phyloP scores from a whole-genome alignment of 2,888 invertebrate species.

The Leptarthrus brevirostris region DNA sequence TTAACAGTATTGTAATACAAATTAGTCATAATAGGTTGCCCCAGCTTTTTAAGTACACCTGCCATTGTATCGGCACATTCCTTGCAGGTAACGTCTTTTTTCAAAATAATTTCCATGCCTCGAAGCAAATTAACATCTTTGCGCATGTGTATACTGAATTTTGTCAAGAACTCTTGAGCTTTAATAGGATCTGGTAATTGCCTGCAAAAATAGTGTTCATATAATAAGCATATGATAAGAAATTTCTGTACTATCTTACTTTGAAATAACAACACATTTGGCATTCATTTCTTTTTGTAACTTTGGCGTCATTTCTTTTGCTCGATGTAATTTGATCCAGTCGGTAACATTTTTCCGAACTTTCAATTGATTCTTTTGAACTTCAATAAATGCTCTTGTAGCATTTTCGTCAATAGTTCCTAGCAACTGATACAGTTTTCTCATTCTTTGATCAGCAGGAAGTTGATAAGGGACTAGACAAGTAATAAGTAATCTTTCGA shows the following conservation, averaged over 20 bases:
- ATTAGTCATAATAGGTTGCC: conserved; percentile 94
- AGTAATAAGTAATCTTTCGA: conserved; percentile 92
- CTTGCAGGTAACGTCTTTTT: conserved; percentile 91
- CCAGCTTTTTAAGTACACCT: conserved; percentile 87
- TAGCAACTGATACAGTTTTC: conserved; percentile 88
- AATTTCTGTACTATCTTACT: conserved; percentile 59
- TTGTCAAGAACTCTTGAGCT: conserved; percentile 86
- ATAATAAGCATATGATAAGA: background rate
- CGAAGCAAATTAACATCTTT: conserved; percentile 77
- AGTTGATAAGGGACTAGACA: conserved; percentile 94
- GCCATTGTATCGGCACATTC: conserved; percentile 93
- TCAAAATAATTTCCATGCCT: conserved; percentile 88
- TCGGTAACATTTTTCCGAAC: conserved; percentile 87
- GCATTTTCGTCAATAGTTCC: conserved; percentile 96
- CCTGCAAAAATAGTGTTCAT: conserved; percentile 67
- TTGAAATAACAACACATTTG: conserved; percentile 69
- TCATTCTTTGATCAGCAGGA: conserved; percentile 89
- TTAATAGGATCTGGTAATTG: conserved; percentile 93
- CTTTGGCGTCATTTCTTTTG: conserved; percentile 74
- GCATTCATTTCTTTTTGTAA: conserved; percentile 79
- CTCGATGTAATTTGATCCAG: conserved; percentile 84
- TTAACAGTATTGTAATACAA: conserved; percentile 96
- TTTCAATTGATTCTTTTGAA: conserved; percentile 89
- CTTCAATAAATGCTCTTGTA: conserved; percentile 90
- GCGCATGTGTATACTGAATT: conserved; percentile 83